These are phyloP conservation scores for Grammomys dolichurus DNA, from an alignment of 2,113 vertebrate species.

Conservation along the genomic window DNA sequence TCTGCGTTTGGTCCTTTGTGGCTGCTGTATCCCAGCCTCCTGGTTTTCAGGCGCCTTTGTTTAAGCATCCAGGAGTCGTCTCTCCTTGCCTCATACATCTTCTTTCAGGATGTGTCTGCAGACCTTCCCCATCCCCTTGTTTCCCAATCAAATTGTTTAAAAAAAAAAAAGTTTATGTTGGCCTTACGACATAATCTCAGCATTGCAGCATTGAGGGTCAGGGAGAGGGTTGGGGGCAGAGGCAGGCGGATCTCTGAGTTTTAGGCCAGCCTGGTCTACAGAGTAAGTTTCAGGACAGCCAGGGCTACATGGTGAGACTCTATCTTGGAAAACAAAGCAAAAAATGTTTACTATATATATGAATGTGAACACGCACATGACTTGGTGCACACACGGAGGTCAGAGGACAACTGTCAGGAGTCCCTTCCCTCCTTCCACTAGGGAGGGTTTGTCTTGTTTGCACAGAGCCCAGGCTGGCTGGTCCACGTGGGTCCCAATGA, in stretches of 20 bases:
- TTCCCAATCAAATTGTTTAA: background rate
- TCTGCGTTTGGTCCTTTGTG: accelerated
- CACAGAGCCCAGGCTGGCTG: background rate
- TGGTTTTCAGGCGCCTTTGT: background rate
- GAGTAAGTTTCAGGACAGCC: background rate
- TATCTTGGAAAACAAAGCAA: background rate
- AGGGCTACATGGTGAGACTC: background rate
- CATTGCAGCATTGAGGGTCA: background rate
- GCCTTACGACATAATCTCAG: background rate
- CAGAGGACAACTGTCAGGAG: background rate
- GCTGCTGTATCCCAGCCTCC: accelerated
- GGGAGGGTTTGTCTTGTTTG: background rate
- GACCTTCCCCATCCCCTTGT: background rate
- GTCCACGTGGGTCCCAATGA: background rate
- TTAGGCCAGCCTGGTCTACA: background rate
- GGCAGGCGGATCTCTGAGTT: background rate
- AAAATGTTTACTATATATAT: background rate
- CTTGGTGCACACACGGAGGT: too few relatives aligned
- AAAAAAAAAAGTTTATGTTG: background rate
- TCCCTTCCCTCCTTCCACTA: background rate
- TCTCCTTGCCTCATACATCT: background rate
- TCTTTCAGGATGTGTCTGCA: background rate
- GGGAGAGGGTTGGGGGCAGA: background rate
- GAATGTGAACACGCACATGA: background rate
- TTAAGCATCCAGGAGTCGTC: accelerated